Evolutionary conservation across 2,797 vertebrate genomes (phyloP).

Genomic region (Siniperca scherzeri): DNA sequence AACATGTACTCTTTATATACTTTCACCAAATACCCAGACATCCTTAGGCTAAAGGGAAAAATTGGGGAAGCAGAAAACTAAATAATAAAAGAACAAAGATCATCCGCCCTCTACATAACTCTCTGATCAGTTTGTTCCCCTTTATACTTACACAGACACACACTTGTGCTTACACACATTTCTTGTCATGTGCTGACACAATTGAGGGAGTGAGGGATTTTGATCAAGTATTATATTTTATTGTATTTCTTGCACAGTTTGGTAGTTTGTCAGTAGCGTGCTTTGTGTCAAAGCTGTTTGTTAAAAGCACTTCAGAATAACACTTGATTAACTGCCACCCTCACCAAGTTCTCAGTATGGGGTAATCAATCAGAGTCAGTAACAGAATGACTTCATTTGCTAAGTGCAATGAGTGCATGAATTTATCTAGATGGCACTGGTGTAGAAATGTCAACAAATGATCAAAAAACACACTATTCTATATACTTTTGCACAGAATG

Average conservation of each 20-base stretch:
- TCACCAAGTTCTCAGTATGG: background rate
- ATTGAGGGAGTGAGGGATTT: background rate
- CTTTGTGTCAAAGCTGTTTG: background rate
- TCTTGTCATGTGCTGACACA: background rate
- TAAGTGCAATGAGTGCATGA: slow-evolving; percentile 2
- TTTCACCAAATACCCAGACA: background rate
- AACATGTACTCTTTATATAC: background rate
- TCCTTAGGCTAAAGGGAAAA: background rate
- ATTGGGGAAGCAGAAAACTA: background rate
- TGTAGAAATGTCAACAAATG: background rate
- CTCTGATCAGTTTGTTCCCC: background rate
- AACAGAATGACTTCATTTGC: background rate
- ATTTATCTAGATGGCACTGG: background rate
- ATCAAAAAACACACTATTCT: background rate
- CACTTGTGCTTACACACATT: no score
- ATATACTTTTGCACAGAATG: background rate
- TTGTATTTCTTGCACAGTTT: background rate
- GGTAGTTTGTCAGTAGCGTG: no score
- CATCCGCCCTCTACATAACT: background rate
- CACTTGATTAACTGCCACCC: background rate
- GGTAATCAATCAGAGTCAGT: background rate
- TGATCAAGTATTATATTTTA: background rate
- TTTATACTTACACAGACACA: background rate
- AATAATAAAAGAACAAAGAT: background rate
- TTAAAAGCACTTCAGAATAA: slow-evolving; percentile 14